Evolutionary conservation across 1,140 invertebrate genomes (phyloP), one percentile per base, ranked within the genome.

Genomic region (Eriocheir sinensis): DNA sequence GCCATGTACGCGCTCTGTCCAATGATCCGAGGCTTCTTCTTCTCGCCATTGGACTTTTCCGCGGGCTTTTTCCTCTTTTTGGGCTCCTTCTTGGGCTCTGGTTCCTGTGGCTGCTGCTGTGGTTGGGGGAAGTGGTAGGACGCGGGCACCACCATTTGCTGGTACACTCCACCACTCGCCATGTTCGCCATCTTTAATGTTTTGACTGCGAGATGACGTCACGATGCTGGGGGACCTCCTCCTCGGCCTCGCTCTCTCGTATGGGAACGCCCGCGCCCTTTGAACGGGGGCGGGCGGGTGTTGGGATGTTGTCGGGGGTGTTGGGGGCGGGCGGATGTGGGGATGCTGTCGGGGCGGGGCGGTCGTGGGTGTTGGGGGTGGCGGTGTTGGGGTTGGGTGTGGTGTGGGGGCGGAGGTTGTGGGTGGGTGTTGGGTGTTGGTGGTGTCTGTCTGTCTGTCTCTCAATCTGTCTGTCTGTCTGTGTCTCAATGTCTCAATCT

Each of bases 121-220:
- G 95, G 88, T 53, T 95, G 95, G 80, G 44, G 95, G 80, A 90
- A 95, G 92, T 95, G 95, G 79, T 95, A 95, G 30, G 95, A 88
- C 41, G 95, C 92, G 36, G 95, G 95, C 4, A 95, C 95, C 32
- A 95, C 95, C 95, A 95, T 95, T 95, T 95, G 95, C 80, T 95
- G 95, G 95, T 93, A 95, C 91, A 95, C 90, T 44, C 89, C 94
- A 86, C 95, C 91, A 30, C 48, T 93, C 72, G 92, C 80, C 88
- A 91, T 81, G 79, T 93, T 95, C 92, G 95, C 95, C 95, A 94
- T 94, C 94, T 94, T 94, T 94, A 91, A 95, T 95, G 95, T 95
- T 95, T 93, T 95, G 95, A 93, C 95, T 95, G 94, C 2, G 44
- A 81, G 27, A 44, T 95, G 95, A 95, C 95, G 95, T 95, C 91